phyloP scores from a whole-genome alignment of 2,888 invertebrate genomes.

The Noctua janthe region DNA sequence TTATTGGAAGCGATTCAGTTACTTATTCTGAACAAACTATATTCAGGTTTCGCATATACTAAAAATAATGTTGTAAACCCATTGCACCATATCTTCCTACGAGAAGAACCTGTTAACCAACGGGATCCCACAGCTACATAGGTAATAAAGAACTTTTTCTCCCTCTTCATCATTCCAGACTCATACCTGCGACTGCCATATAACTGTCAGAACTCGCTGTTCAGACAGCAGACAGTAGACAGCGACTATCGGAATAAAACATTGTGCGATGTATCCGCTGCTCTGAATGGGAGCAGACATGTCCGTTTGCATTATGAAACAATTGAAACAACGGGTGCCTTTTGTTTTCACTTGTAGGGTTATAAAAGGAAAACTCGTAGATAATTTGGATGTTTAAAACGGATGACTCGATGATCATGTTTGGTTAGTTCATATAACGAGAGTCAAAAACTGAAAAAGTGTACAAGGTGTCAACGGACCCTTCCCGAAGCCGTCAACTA shows the following conservation, averaged over 20 bases:
- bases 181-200: neutral
- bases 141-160: neutral
- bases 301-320: slow-evolving; percentile 41
- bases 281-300: slow-evolving; percentile 7
- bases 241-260: slow-evolving; percentile 11
- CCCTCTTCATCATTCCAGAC: neutral
- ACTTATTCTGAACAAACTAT: too few species aligned
- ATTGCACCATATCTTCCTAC: neutral
- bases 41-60: too few species aligned
- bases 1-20: too few species aligned
- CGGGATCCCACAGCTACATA: neutral
- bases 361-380: too few species aligned
- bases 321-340: slow-evolving; percentile 36
- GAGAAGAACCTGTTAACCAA: neutral
- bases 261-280: slow-evolving; percentile 4
- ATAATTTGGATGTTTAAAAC: neutral
- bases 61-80: neutral
- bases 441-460: neutral
- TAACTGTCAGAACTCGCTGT: slow-evolving; percentile 5
- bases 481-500: too few species aligned
- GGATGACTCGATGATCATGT: neutral
- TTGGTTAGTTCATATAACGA: neutral
- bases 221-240: slow-evolving; percentile 8
- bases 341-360: slow-evolving; percentile 15
- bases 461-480: too few species aligned